phyloP scores from a whole-genome alignment of 2,888 invertebrate genomes.

The Punctoribates punctum region DNA sequence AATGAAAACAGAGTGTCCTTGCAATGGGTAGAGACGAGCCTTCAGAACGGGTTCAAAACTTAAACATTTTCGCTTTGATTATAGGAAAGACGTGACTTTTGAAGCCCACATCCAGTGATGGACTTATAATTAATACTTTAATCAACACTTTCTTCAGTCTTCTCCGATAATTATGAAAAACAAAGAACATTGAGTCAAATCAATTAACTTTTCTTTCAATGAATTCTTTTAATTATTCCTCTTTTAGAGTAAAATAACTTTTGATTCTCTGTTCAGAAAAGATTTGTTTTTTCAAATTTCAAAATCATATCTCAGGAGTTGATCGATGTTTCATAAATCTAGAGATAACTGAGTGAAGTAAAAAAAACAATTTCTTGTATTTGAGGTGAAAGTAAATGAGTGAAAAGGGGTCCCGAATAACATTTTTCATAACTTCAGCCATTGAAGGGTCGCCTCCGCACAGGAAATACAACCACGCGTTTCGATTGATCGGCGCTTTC shows the following conservation, averaged over 20 bases:
- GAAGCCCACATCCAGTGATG: neutral
- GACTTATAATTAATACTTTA: neutral
- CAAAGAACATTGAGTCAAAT: neutral
- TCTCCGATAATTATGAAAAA: neutral
- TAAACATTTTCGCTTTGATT: neutral
- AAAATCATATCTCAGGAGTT: too few relatives aligned
- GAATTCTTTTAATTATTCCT: too few relatives aligned
- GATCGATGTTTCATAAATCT: too few relatives aligned
- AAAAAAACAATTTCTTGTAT: too few relatives aligned
- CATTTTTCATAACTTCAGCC: neutral
- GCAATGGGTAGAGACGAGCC: neutral
- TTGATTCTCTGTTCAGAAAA: too few relatives aligned
- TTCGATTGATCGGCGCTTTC: neutral
- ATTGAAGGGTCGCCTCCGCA: constrained; percentile 5
- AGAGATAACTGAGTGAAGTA: too few relatives aligned
- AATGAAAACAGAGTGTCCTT: neutral
- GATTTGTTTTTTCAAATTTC: too few relatives aligned
- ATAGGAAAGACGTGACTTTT: constrained; percentile 10
- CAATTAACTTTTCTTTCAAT: too few relatives aligned
- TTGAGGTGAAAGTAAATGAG: neutral
- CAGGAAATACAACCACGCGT: constrained; percentile 23
- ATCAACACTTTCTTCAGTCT: neutral
- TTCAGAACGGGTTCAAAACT: neutral
- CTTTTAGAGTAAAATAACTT: too few relatives aligned
- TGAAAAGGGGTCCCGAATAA: neutral